Evolutionary conservation across 2,888 invertebrate genomes (phyloP).

Genomic region (Phyllotreta cruciferae): DNA sequence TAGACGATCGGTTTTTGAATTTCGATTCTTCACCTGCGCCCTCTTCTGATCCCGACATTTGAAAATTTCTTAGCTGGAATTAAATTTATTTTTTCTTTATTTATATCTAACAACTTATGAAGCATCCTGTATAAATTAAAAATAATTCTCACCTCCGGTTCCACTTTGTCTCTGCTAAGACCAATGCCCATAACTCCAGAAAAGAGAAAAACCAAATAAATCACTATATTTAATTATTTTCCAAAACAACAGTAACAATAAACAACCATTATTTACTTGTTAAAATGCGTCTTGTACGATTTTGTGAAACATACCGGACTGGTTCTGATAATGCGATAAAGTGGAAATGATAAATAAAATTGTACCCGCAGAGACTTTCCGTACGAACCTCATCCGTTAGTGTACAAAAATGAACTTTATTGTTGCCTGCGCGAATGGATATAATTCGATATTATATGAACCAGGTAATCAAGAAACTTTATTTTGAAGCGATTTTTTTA

Average conservation of each 20-base stretch:
- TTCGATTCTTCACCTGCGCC: constrained; percentile 40
- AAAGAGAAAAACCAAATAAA: neutral
- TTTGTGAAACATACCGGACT: neutral
- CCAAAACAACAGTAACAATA: neutral
- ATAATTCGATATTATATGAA: constrained; percentile 2
- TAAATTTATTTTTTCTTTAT: neutral
- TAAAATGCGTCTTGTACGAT: neutral
- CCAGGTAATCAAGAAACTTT: neutral
- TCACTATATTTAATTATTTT: neutral
- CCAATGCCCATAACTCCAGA: constrained; percentile 35
- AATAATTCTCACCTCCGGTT: constrained; percentile 45
- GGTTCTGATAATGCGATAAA: constrained; percentile 6
- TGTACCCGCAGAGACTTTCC: constrained; percentile 5
- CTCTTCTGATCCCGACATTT: constrained; percentile 37
- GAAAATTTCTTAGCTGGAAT: constrained; percentile 39
- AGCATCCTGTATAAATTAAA: constrained; percentile 17
- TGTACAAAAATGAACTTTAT: neutral
- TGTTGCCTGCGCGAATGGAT: neutral
- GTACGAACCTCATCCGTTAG: constrained; percentile 7
- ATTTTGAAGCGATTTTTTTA: neutral
- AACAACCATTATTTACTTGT: neutral
- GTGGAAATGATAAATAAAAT: constrained; percentile 11
- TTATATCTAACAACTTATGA: too few relatives aligned
- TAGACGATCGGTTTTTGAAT: constrained; percentile 48
- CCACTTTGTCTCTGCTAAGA: constrained; percentile 43